Base-by-base conservation (phyloP, 2,797 vertebrate genomes). In the Halcyon leucocephala region DNA sequence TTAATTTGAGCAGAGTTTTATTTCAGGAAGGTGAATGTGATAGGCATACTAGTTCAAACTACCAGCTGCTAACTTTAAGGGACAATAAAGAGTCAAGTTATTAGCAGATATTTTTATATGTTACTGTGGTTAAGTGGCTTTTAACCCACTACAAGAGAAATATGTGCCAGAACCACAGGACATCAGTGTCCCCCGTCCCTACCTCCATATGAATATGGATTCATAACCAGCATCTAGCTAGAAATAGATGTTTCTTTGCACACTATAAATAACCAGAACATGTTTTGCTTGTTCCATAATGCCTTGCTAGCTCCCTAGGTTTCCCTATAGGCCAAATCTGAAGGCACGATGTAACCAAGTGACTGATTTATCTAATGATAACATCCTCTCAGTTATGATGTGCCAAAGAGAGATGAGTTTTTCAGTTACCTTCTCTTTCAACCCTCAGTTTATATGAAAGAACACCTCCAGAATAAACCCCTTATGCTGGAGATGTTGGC, bases 311-410 rank as follows among this genome's bases (percentile, higher is more conserved):
- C 20, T 79, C 10, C 10, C 61, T 57, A 44, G 18, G 6, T 73
- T 73, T 82, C 42, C 31, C 71, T 67, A 33, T 49, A 44, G 67
- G 8, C 5, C 54, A 66, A 62, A 80, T 29, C 42, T 46, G 41
- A 71, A 90, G n/a, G 12, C 20, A 41, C 0, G 1, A 54, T 46
- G 6, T 2, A 37, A 2, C 1, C 35, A 70, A 37, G 9, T 31
- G 16, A 41, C 31, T n/a, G 11, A n/a, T 66, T 80, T 77, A 35
- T 26, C 18, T 77, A n/a, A 57, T 13, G 13, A 8, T 35, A 77
- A 10, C 2, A 48, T 35, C 11, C 16, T 58, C 8, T 57, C 29
- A 33, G 12, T 33, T 66, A 42, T 0, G 7, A 39, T 11, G 14
- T 13, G 73, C 10, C 12, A 54, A 86, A 66, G 21, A 41, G 8